These are phyloP conservation scores for Saccostrea echinata DNA, from an alignment of 1,140 invertebrate genomes.

Conservation along the genomic window DNA sequence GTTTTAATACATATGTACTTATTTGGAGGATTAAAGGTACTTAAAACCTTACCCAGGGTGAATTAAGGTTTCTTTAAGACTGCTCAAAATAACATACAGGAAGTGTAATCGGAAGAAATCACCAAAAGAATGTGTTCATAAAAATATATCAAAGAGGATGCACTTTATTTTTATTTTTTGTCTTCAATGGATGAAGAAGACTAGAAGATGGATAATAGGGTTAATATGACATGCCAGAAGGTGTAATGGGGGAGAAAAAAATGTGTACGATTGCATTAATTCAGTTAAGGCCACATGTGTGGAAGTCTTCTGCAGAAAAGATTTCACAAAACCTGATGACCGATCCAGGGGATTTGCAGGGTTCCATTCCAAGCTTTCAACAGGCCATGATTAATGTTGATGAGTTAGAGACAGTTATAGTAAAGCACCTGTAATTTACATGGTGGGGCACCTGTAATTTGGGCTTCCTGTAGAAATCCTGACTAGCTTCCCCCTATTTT, in stretches of 20 bases:
- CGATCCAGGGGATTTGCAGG: background rate
- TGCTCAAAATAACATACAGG: too few species aligned
- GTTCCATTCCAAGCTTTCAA: conserved; percentile 15
- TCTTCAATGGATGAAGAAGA: too few species aligned
- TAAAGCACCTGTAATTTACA: conserved; percentile 3
- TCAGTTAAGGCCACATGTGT: conserved; percentile 5
- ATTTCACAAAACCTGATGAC: background rate
- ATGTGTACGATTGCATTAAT: too few species aligned
- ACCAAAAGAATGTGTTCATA: too few species aligned
- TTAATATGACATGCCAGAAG: too few species aligned
- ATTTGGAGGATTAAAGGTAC: background rate
- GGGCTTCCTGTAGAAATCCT: conserved; percentile 5
- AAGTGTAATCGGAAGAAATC: too few species aligned
- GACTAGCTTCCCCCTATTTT: conserved; percentile 15
- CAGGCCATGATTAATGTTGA: conserved; percentile 3
- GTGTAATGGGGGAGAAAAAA: too few species aligned
- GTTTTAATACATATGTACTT: background rate
- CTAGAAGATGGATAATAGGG: too few species aligned
- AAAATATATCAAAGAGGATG: too few species aligned
- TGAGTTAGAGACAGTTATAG: background rate
- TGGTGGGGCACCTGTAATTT: conserved; percentile 26
- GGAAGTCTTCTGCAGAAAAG: background rate
- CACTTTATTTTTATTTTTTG: too few species aligned
- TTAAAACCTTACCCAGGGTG: too few species aligned
- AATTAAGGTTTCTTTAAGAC: too few species aligned